Evolutionary conservation across 2,888 invertebrate species (phyloP).

Genomic region (Cheilosia variabilis): DNA sequence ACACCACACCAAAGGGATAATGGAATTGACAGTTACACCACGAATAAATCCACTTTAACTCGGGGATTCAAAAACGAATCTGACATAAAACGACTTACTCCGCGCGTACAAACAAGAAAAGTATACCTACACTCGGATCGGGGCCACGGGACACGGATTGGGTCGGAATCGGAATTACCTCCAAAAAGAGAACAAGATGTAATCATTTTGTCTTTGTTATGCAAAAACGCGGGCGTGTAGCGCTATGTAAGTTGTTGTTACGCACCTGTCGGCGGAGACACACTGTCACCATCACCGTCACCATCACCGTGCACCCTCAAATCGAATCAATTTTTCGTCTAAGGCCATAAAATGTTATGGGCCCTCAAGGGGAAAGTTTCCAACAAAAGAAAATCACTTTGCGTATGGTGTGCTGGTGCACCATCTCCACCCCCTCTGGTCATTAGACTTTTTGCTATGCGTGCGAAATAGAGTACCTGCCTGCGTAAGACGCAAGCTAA

Average conservation of each 20-base stretch:
- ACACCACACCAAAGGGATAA: constrained; percentile 73
- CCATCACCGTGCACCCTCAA: constrained; percentile 39
- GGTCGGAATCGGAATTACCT: constrained; percentile 54
- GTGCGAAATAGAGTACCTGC: constrained; percentile 41
- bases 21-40: constrained; percentile 75
- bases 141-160: neutral
- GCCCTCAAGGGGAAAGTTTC: constrained; percentile 53
- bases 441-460: constrained; percentile 40
- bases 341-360: constrained; percentile 70
- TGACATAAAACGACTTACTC: constrained; percentile 72
- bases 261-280: constrained; percentile 59
- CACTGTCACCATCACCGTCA: constrained; percentile 26
- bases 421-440: constrained; percentile 29
- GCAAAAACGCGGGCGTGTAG: constrained; percentile 52
- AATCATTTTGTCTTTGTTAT: constrained; percentile 75
- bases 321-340: constrained; percentile 73
- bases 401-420: constrained; percentile 34
- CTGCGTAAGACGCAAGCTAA: constrained; percentile 16
- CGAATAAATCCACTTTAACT: constrained; percentile 76
- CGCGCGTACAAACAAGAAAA: constrained; percentile 30
- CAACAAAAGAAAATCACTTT: constrained; percentile 70
- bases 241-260: constrained; percentile 39
- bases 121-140: constrained; percentile 11
- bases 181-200: constrained; percentile 67
- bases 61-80: constrained; percentile 73